Conservation (phyloP, 2,113 vertebrate genomes). For the Bos indicus region DNA sequence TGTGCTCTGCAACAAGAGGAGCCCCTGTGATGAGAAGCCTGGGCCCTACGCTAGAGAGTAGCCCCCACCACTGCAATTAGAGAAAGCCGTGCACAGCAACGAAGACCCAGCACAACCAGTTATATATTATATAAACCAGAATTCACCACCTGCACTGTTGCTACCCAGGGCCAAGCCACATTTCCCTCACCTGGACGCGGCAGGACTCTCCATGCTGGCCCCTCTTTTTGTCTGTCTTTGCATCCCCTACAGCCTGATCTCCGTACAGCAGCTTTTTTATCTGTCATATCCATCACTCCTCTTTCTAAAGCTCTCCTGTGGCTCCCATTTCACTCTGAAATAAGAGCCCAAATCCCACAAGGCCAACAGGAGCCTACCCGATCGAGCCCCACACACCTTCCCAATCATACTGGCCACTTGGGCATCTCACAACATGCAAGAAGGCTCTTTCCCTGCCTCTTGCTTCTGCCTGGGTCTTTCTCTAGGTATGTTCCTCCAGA, state of each 20-base stretch:
- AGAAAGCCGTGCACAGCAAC: fast-evolving
- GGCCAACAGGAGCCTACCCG: not conserved
- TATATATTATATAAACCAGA: fast-evolving
- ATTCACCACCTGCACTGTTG: fast-evolving
- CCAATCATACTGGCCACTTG: not conserved
- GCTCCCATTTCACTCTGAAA: not conserved
- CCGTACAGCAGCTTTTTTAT: too few relatives aligned
- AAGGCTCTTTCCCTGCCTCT: not conserved
- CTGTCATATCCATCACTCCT: not conserved
- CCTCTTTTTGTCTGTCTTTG: not conserved
- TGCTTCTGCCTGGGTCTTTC: not conserved
- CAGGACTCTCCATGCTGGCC: fast-evolving
- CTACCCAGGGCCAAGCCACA: not conserved
- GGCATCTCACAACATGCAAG: not conserved
- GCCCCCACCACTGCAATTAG: not conserved
- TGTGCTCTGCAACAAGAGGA: not conserved
- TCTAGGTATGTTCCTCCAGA: not conserved
- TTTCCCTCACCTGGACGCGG: not conserved
- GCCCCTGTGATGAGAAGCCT: not conserved
- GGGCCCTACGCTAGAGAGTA: fast-evolving
- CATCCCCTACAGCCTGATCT: not conserved
- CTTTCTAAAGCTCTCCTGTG: not conserved
- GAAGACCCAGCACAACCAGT: not conserved
- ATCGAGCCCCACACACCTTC: not conserved
- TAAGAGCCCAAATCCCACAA: not conserved